These are phyloP conservation scores for Pomatostomus ruficeps DNA, from an alignment of 2,113 vertebrate species.

Conservation along the genomic window DNA sequence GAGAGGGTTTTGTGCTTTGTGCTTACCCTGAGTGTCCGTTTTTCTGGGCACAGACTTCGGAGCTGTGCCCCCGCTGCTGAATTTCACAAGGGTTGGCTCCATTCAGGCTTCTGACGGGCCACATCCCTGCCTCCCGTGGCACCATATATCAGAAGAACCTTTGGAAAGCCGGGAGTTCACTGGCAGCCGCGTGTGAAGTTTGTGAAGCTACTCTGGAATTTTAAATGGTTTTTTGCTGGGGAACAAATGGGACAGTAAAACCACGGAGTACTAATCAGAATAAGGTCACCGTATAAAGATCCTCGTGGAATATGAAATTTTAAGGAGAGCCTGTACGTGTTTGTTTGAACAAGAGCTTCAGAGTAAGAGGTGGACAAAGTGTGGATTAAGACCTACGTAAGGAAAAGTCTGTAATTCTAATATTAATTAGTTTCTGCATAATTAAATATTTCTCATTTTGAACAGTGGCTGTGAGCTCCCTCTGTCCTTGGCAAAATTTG, in stretches of 20 bases:
- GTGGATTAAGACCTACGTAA: neutral
- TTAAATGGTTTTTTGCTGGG: neutral
- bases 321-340: constrained; percentile 10
- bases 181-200: neutral
- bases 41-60: neutral
- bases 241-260: neutral
- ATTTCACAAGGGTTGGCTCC: neutral
- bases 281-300: constrained; percentile 36
- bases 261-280: constrained; percentile 4
- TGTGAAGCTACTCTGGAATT: constrained; percentile 4
- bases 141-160: neutral
- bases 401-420: constrained; percentile 35
- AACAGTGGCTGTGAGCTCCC: neutral
- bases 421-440: constrained; percentile 57
- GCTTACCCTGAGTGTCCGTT: neutral
- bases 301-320: constrained; percentile 32
- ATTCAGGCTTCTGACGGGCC: neutral
- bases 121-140: neutral
- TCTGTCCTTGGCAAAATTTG: constrained; percentile 33
- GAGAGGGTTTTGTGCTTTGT: neutral
- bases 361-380: constrained; percentile 7
- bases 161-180: neutral
- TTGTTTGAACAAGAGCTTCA: constrained; percentile 43
- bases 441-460: constrained; percentile 53
- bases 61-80: neutral